Conservation (phyloP, 2,113 vertebrate species). For the Vulpes lagopus region DNA sequence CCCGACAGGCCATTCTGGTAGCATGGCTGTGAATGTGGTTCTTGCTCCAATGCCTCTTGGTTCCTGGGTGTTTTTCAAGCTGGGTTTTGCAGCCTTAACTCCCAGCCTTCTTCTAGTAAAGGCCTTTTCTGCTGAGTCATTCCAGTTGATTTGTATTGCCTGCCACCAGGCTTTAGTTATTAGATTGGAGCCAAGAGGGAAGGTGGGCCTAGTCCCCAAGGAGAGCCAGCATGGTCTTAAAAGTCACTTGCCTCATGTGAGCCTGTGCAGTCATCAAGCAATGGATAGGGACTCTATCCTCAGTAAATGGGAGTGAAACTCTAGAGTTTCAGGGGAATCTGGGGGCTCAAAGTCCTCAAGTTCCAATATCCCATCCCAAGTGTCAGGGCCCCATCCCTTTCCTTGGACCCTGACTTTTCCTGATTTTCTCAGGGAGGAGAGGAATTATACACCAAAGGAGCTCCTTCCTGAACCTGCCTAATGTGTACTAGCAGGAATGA, state of each 20-base stretch:
- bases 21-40: fast-evolving
- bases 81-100: neutral
- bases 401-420: neutral
- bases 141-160: neutral
- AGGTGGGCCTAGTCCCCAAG: neutral
- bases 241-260: neutral
- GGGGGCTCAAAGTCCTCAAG: neutral
- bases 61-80: neutral
- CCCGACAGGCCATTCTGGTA: neutral
- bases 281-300: neutral
- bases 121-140: neutral
- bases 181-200: neutral
- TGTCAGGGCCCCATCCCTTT: neutral
- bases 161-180: neutral
- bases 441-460: neutral
- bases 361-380: neutral
- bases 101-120: neutral
- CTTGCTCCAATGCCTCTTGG: neutral
- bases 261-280: neutral
- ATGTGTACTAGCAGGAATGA: neutral
- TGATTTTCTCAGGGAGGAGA: neutral
- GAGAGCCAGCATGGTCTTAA: neutral
- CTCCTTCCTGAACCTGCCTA: neutral
- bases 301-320: neutral
- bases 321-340: neutral